Conservation (phyloP, 2,113 vertebrate genomes). For the Epinephelus fuscoguttatus region DNA sequence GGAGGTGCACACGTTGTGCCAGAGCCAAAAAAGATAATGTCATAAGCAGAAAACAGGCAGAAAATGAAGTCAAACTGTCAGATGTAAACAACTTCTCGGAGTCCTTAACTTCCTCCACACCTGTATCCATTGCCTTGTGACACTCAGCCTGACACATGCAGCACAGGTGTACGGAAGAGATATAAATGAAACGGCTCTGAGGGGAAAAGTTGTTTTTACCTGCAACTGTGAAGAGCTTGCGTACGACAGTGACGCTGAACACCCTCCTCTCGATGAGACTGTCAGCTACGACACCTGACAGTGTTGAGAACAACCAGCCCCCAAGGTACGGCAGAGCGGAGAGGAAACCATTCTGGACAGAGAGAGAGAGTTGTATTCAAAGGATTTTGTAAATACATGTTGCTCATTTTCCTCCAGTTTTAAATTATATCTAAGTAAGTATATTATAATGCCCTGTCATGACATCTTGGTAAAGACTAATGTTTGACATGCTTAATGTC, state of each 20-base stretch:
- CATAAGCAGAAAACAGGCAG: too few species aligned
- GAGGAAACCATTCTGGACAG: slow-evolving; percentile 83
- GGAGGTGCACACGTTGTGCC: too few species aligned
- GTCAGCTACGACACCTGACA: slow-evolving; percentile 82
- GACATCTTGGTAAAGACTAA: too few species aligned
- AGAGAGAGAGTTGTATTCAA: not conserved
- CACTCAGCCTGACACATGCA: too few species aligned
- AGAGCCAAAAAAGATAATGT: too few species aligned
- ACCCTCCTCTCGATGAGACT: slow-evolving; percentile 77
- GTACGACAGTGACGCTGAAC: slow-evolving; percentile 77
- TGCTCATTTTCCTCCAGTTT: not conserved
- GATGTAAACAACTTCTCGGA: too few species aligned
- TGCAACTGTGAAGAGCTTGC: slow-evolving; percentile 85
- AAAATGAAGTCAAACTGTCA: too few species aligned
- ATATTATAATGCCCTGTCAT: not conserved
- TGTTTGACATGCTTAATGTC: too few species aligned
- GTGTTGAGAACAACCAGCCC: slow-evolving; percentile 61
- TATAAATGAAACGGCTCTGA: not conserved
- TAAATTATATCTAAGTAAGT: not conserved
- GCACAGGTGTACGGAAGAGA: not conserved
- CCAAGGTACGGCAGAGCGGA: slow-evolving; percentile 84
- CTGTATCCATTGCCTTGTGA: too few species aligned
- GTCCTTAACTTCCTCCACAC: too few species aligned
- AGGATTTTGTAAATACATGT: not conserved
- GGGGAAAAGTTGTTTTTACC: slow-evolving; percentile 65